Base-by-base conservation (phyloP, 2,113 vertebrate genomes). In the Tragelaphus buxtoni region DNA sequence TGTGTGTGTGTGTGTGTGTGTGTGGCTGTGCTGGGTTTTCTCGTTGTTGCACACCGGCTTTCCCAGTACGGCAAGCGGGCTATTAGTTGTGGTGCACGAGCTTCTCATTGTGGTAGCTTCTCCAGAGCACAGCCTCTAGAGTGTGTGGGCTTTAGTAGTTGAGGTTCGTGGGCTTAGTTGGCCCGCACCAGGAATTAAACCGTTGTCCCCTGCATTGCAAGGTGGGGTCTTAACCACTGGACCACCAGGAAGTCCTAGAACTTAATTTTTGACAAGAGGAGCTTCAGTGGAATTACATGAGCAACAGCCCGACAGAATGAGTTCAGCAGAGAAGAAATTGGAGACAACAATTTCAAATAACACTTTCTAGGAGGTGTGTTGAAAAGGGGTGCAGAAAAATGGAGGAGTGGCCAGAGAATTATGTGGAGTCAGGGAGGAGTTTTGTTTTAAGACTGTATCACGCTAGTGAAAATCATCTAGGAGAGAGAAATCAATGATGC, bases 181-280 rank as follows among this genome's bases (percentile, higher is more conserved):
- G 5, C 69, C 69, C 35, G 6, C 20, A 72, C 20, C 69, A 42
- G 65, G 20, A 42, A 72, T 39, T 42, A 42, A 72, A 12, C 69
- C 2, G 0, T 39, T 72, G 69, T 42, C 69, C 20, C 35, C 69
- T 12, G 35, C 22, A 74, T 74, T 74, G 69, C 69, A 74, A 74
- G n/a, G 35, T 74, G 69, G 3, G 11, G 35, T 74, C 35, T 74
- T 39, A 42, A 26, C 20, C 69, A 24, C 20, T 74, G 69, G 69
- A 74, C 5, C 20, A 42, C 35, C 22, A 42, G 69, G 20, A 74
- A 26, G 69, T 42, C 69, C 22, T 74, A 24, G 35, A 90, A 32
- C 17, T 69, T 87, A 74, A 91, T 81, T 93, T 96, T 95, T 49
- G 42, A 95, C 26, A 88, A 93, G 83, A 65, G 7, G n/a, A 39